phyloP scores from a whole-genome alignment of 2,113 vertebrate genomes.

The Pristiophorus japonicus region DNA sequence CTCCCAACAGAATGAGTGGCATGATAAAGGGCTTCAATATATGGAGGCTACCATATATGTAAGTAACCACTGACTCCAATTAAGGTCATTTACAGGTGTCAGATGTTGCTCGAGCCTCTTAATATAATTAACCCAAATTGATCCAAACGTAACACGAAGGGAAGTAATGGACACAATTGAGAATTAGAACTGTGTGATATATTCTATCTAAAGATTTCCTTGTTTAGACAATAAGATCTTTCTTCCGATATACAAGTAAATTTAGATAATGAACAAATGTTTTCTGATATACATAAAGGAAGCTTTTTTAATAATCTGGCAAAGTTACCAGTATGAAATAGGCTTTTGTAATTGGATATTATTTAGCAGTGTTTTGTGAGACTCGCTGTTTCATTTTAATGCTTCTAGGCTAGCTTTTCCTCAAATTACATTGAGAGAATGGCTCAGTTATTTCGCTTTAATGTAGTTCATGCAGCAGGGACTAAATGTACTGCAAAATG shows the following conservation, averaged over 20 bases:
- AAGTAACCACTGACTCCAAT: neutral
- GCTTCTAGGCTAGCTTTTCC: neutral
- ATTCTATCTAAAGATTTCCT: neutral
- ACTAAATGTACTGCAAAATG: neutral
- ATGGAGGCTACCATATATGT: neutral
- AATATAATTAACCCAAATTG: no score
- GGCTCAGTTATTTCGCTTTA: neutral
- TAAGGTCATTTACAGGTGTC: neutral
- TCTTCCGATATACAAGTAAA: neutral
- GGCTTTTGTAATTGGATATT: neutral
- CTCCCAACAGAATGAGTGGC: neutral
- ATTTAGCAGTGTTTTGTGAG: neutral
- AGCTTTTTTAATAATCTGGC: neutral
- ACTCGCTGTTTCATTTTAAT: neutral
- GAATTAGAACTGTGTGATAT: neutral
- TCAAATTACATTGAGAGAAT: neutral
- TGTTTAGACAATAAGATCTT: neutral
- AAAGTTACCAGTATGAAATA: neutral
- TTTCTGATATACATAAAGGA: neutral
- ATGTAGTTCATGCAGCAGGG: neutral
- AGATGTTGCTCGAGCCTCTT: neutral
- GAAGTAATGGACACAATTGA: neutral
- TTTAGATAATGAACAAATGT: neutral
- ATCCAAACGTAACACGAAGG: neutral
- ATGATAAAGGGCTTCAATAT: neutral